phyloP scores from a whole-genome alignment of 2,113 vertebrate genomes.

The Deroptyus accipitrinus region DNA sequence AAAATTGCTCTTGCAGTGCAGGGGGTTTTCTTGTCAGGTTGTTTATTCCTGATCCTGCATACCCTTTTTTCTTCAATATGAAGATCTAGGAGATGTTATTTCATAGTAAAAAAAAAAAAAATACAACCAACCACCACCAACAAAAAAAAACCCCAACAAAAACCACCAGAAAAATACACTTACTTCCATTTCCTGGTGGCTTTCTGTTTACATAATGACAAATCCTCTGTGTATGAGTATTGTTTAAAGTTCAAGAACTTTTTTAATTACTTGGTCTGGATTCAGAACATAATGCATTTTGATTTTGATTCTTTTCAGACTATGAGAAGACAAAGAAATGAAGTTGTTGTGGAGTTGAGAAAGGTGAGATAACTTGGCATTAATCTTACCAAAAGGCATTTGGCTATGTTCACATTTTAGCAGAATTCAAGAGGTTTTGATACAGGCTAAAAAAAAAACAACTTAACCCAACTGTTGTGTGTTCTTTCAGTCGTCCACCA shows the following conservation, averaged over 20 bases:
- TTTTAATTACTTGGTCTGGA: background rate
- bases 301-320: conserved; percentile 78
- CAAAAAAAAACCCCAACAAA: background rate
- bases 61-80: fast-evolving
- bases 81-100: background rate
- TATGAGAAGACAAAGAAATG: conserved; percentile 98
- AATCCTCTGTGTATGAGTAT: background rate
- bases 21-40: background rate
- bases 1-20: background rate
- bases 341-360: conserved; percentile 96
- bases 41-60: background rate
- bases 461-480: background rate
- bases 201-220: background rate
- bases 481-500: background rate
- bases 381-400: background rate
- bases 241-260: background rate
- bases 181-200: background rate
- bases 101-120: background rate
- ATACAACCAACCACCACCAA: too few species aligned
- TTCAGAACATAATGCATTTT: background rate
- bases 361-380: conserved; percentile 80
- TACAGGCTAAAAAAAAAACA: background rate
- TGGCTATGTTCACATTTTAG: background rate
- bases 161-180: background rate
- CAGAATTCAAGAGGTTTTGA: background rate